Evolutionary conservation across 2,113 vertebrate genomes (phyloP).

Genomic region (Herpetotheres cachinnans): DNA sequence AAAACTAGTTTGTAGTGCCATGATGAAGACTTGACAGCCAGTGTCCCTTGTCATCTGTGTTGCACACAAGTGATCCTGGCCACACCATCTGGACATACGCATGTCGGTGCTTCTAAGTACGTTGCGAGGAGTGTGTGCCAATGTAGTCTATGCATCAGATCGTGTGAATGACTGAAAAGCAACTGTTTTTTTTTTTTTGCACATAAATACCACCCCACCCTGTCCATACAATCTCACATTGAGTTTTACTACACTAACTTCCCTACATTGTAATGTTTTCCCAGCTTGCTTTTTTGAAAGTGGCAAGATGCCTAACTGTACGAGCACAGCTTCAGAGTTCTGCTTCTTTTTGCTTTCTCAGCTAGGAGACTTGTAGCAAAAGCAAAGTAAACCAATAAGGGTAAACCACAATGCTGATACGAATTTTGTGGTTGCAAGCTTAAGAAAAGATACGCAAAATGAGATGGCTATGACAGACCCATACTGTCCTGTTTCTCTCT

Average conservation of each 20-base stretch:
- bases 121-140: fast-evolving
- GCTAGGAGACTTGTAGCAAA: neutral
- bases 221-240: neutral
- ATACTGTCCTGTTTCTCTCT: neutral
- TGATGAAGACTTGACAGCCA: neutral
- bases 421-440: neutral
- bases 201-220: neutral
- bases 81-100: neutral
- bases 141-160: neutral
- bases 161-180: neutral
- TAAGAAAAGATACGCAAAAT: neutral
- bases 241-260: neutral
- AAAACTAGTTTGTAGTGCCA: neutral
- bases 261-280: neutral
- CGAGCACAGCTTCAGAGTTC: neutral
- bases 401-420: conserved; percentile 22
- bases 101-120: neutral
- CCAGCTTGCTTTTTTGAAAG: neutral
- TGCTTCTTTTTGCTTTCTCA: neutral
- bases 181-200: neutral
- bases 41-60: neutral
- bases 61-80: neutral
- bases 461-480: neutral
- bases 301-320: neutral
- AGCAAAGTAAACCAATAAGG: neutral